Conservation (phyloP, 2,113 vertebrate species). For the Aspidoscelis tigris region DNA sequence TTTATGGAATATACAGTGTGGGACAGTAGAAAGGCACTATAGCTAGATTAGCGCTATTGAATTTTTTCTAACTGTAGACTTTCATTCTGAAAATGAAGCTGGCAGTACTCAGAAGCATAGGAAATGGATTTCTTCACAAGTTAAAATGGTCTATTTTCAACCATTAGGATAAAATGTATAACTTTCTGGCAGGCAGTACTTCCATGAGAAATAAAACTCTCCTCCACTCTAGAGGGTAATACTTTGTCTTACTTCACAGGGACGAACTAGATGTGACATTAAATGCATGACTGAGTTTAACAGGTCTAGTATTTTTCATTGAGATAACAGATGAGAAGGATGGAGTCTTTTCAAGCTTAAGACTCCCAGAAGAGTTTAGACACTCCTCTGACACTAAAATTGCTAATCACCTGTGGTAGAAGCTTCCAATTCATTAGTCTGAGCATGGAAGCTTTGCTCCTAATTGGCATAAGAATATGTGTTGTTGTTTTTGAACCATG, state of each 20-base stretch:
- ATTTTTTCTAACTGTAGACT: constrained; percentile 11
- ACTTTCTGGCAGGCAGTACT: not conserved
- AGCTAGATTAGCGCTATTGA: not conserved
- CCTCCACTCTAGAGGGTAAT: not conserved
- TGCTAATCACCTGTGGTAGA: too few species aligned
- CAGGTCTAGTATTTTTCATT: not conserved
- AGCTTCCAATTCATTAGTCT: too few species aligned
- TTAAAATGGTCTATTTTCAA: constrained; percentile 29
- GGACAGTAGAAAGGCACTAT: constrained; percentile 21
- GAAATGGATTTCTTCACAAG: constrained; percentile 41
- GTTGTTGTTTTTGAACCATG: too few species aligned
- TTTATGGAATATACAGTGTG: not conserved
- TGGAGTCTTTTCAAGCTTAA: too few species aligned
- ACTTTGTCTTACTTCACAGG: constrained; percentile 3
- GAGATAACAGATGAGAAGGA: not conserved
- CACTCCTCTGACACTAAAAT: too few species aligned
- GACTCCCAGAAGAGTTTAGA: not conserved
- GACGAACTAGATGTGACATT: not conserved
- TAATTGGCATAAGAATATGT: too few species aligned
- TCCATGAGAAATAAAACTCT: not conserved
- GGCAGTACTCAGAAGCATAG: not conserved
- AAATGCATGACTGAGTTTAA: not conserved
- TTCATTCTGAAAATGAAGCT: constrained; percentile 18
- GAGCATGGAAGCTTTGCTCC: too few species aligned
- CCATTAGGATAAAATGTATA: not conserved